Evolutionary conservation across 64 coral and sea anemone species (phyloP).

Genomic region (Acropora yongei): DNA sequence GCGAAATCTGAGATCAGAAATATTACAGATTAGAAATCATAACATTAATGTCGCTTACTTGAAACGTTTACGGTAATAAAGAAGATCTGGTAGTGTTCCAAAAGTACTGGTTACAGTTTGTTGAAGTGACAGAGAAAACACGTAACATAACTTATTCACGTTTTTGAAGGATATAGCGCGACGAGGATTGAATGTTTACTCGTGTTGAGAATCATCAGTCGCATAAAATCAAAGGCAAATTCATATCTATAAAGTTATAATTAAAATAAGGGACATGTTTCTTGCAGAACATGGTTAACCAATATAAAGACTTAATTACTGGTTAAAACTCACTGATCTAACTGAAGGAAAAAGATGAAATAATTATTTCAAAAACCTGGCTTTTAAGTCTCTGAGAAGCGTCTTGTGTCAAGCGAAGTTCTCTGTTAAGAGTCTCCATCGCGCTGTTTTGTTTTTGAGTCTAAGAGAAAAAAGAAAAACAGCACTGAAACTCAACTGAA

Average conservation of each 20-base stretch:
- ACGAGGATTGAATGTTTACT: background rate
- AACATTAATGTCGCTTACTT: background rate
- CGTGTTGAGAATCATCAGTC: background rate
- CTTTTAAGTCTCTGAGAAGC: constrained; percentile 85
- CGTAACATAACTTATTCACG: too few species aligned
- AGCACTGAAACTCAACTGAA: background rate
- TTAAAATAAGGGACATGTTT: too few species aligned
- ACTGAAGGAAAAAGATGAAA: background rate
- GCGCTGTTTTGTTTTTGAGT: constrained; percentile 85
- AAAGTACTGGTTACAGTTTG: background rate
- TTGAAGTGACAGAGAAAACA: background rate
- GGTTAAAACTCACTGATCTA: background rate
- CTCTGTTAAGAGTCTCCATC: constrained; percentile 85
- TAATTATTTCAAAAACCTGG: constrained; percentile 61
- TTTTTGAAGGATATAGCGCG: background rate
- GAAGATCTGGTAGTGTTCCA: background rate
- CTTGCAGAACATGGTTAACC: background rate
- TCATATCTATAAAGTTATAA: too few species aligned
- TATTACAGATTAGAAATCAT: background rate
- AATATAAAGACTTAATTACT: background rate
- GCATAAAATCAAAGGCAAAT: too few species aligned
- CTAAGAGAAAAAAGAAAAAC: constrained; percentile 34
- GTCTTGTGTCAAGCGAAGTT: constrained; percentile 82
- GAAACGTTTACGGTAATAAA: background rate
- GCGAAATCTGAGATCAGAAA: constrained; percentile 69